Evolutionary conservation across 2,797 vertebrate species (phyloP), one percentile per base, ranked within the genome.

Genomic region (Chelon auratus): DNA sequence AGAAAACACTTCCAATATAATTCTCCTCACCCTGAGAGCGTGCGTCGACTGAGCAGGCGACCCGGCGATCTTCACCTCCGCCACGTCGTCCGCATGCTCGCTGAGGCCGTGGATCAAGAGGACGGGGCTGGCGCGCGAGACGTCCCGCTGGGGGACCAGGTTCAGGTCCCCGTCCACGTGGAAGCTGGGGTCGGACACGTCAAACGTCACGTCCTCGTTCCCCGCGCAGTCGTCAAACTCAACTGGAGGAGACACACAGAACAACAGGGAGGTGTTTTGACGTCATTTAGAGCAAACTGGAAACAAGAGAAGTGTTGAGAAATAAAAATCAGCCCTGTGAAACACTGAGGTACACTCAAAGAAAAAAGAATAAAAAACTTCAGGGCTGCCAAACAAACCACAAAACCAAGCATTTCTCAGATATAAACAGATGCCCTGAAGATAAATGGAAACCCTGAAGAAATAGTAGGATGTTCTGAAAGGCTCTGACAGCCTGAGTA

Each of bases 211-310:
- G 1, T 92, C 92, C 63, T 94, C 78, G 37, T 98, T 99, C 20
- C 96, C 97, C 14, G 93, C 91, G 80, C 98, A 99, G 93, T 99
- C 97, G 36, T 96, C 95, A 78, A 99, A 99, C 85, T 92, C 89
- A 83, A 99, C 98, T 99, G 92, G 1, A 89, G 84, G 72, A 65
- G 64, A 63, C 50, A 75, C 22, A 87, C 5, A 68, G 20, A 74
- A 40, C 3, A 47, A 3, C 45, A 0, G 26, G 18, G 2, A 6
- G 20, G 36, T 39, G 52, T 81, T 76, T 78, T 0, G 22, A 24
- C 40, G 37, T 51, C 3, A 36, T 14, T 60, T 10, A 0, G 0
- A 57, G 65, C 14, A 61, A 56, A 76, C 36, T 36, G 30, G 17
- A 15, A 20, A 57, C 22, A 59, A 56, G 18, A 52, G 42, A 48